Conservation (phyloP, 2,113 vertebrate genomes). For the Sapajus apella region DNA sequence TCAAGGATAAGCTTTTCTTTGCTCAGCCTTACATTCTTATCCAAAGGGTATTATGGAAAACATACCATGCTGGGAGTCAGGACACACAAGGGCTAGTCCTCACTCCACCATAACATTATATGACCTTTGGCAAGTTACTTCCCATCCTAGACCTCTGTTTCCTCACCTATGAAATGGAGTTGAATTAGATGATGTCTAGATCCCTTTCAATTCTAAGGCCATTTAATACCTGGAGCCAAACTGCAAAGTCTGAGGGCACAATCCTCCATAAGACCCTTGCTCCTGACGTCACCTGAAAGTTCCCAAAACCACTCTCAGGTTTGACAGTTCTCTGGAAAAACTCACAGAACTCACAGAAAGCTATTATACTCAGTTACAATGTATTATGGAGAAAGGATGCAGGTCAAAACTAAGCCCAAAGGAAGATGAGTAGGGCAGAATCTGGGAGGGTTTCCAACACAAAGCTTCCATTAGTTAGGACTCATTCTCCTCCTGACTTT, state of each 20-base stretch:
- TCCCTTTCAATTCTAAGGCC: neutral
- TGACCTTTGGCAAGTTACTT: neutral
- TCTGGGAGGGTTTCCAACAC: neutral
- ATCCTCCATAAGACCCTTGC: neutral
- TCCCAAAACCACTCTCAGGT: neutral
- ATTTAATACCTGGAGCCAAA: neutral
- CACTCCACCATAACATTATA: neutral
- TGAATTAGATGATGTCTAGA: neutral
- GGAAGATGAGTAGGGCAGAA: neutral
- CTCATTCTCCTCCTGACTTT: neutral
- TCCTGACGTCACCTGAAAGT: neutral
- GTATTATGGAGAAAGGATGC: neutral
- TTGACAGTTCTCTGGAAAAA: neutral
- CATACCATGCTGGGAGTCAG: neutral
- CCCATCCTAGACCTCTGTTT: neutral
- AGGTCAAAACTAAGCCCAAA: constrained; percentile 11
- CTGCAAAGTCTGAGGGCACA: neutral
- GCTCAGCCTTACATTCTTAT: neutral
- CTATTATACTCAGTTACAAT: neutral
- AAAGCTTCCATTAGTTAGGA: neutral
- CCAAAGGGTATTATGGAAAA: neutral
- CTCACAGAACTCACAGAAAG: neutral
- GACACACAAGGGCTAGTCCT: neutral
- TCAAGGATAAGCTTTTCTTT: neutral
- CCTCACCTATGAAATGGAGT: neutral